Conservation (phyloP, 2,888 invertebrate genomes). For the Cheiracanthium punctorium region DNA sequence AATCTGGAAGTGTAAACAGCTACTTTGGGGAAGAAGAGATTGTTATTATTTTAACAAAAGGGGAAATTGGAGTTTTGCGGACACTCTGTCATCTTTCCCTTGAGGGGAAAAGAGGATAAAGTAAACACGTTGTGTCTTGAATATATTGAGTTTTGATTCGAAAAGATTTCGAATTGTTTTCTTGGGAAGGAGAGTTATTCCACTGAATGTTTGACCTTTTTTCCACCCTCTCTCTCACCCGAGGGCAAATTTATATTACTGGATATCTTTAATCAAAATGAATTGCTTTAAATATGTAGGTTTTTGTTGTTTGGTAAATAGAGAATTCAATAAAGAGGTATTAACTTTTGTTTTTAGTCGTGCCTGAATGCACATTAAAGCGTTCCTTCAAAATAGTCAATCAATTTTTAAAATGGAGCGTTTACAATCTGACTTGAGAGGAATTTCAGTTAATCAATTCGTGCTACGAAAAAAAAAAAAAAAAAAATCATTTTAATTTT, state of each 20-base stretch:
- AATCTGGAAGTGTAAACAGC: slow-evolving; percentile 55
- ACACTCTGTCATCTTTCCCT: slow-evolving; percentile 16
- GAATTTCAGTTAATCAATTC: no score
- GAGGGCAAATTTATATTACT: neutral
- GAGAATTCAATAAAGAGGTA: neutral
- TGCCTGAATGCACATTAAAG: no score
- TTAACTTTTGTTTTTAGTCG: neutral
- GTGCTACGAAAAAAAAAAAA: no score
- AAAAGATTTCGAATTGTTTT: slow-evolving; percentile 5
- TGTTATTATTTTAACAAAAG: slow-evolving; percentile 62
- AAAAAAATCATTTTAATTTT: no score
- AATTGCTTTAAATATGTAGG: neutral
- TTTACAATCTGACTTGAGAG: no score
- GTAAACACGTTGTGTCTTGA: slow-evolving; percentile 35
- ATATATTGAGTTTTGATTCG: slow-evolving; percentile 56
- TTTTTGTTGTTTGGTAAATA: neutral
- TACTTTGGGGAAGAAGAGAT: slow-evolving; percentile 2
- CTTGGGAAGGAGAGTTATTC: neutral
- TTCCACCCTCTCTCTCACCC: no score
- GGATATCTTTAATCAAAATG: neutral
- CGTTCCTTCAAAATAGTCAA: no score
- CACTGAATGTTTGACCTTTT: neutral
- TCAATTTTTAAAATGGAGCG: no score
- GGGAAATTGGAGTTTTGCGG: slow-evolving; percentile 40
- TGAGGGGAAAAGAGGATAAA: slow-evolving; percentile 21